Conservation (phyloP, 2,797 vertebrate species). For the Microcaecilia unicolor region DNA sequence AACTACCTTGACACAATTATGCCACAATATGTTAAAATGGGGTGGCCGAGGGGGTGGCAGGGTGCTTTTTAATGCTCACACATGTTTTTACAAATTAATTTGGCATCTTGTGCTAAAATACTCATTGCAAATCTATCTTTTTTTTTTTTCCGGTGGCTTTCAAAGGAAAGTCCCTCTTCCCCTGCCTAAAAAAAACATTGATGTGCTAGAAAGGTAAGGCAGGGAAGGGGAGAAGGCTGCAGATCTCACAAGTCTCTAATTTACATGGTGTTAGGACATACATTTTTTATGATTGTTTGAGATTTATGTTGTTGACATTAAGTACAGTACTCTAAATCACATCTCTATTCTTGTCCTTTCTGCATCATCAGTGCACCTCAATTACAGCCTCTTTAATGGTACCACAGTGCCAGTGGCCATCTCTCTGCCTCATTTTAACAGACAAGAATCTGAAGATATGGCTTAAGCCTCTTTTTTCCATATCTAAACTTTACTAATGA, state of each 20-base stretch:
- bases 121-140: conserved; percentile 9
- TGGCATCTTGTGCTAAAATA: conserved; percentile 11
- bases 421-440: neutral
- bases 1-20: too few species aligned
- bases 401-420: neutral
- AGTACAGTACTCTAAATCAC: neutral
- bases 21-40: too few species aligned
- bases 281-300: too few species aligned
- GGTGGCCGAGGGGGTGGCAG: too few species aligned
- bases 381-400: neutral
- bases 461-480: too few species aligned
- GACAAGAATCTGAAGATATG: too few species aligned
- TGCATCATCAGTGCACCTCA: neutral
- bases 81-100: too few species aligned
- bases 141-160: too few species aligned
- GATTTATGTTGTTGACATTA: too few species aligned
- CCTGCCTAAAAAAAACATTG: too few species aligned
- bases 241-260: neutral
- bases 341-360: neutral
- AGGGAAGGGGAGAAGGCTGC: neutral
- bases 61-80: too few species aligned
- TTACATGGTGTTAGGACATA: neutral
- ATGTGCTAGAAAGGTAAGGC: conserved; percentile 6
- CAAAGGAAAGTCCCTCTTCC: conserved; percentile 2
- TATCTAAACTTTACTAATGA: too few species aligned